A percentile compares a stretch with the other conserved stretches of the same genome.
Evolutionary conservation across 1,140 invertebrate genomes (phyloP).

Genomic region (Subanguina moxae): DNA sequence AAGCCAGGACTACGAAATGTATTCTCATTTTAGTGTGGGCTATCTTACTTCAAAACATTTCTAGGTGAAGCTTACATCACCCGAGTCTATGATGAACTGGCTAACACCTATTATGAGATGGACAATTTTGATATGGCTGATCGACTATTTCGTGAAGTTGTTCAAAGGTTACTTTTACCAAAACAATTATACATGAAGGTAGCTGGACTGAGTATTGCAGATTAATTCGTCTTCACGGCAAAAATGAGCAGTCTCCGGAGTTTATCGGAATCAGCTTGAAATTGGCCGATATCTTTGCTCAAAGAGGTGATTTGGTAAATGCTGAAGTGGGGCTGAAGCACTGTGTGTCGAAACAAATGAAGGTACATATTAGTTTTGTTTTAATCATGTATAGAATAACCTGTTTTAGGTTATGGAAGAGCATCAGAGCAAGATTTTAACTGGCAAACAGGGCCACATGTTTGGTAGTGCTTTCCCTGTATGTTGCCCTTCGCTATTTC

Average conservation of each 20-base stretch:
- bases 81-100: constrained; percentile 53
- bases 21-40: no score
- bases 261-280: constrained; percentile 56
- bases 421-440: constrained; percentile 14
- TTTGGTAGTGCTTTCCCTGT: no score
- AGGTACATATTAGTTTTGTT: constrained; percentile 15
- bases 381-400: not conserved
- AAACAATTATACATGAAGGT: constrained; percentile 11
- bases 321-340: constrained; percentile 57
- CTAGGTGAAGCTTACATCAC: constrained; percentile 23
- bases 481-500: no score
- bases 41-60: no score
- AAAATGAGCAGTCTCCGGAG: constrained; percentile 52
- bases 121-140: constrained; percentile 53
- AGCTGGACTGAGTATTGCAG: constrained; percentile 32
- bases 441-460: not conserved
- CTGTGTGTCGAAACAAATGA: constrained; percentile 53
- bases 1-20: constrained; percentile 4
- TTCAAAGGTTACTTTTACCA: constrained; percentile 32
- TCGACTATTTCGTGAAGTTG: constrained; percentile 44
- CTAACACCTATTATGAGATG: constrained; percentile 54
- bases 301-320: constrained; percentile 46
- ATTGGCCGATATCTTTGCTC: constrained; percentile 55
- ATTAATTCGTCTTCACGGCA: constrained; percentile 49
- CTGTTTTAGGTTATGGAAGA: constrained; percentile 29